Conservation (phyloP, 2,113 vertebrate species). For the Nibea albiflora region DNA sequence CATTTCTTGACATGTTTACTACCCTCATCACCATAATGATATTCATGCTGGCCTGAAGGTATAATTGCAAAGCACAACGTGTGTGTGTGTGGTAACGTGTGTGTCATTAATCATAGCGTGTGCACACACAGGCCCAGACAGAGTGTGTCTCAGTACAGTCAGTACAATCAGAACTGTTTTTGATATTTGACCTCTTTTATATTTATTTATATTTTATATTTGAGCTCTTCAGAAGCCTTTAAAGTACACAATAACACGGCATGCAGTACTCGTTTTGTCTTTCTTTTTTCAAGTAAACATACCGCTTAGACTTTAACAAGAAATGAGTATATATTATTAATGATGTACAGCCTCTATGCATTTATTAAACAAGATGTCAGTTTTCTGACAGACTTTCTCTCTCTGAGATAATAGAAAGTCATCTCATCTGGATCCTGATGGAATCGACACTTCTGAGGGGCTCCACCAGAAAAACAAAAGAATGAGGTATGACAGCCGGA, state of each 20-base stretch:
- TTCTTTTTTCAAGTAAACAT: background rate
- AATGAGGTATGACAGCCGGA: background rate
- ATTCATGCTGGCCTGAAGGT: slow-evolving; percentile 13
- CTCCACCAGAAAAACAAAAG: background rate
- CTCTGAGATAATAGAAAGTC: background rate
- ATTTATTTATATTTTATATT: too few relatives aligned
- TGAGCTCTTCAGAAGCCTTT: too few relatives aligned
- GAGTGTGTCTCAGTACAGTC: background rate
- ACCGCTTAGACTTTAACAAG: background rate
- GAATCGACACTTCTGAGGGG: too few relatives aligned
- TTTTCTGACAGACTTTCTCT: background rate
- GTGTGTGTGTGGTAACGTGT: background rate
- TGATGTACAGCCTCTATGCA: background rate
- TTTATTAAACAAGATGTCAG: background rate
- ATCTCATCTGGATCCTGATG: background rate
- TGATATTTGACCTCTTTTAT: background rate
- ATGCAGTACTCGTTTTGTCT: background rate
- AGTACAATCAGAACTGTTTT: background rate
- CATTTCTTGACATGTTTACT: slow-evolving; percentile 42
- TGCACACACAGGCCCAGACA: background rate
- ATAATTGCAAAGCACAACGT: background rate
- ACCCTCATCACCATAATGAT: slow-evolving; percentile 21
- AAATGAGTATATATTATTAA: too few relatives aligned
- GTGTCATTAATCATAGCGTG: slow-evolving; percentile 1
- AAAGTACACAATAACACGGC: too few relatives aligned